Base-by-base conservation (phyloP, 2,888 invertebrate species). In the Drosophila prostipennis region DNA sequence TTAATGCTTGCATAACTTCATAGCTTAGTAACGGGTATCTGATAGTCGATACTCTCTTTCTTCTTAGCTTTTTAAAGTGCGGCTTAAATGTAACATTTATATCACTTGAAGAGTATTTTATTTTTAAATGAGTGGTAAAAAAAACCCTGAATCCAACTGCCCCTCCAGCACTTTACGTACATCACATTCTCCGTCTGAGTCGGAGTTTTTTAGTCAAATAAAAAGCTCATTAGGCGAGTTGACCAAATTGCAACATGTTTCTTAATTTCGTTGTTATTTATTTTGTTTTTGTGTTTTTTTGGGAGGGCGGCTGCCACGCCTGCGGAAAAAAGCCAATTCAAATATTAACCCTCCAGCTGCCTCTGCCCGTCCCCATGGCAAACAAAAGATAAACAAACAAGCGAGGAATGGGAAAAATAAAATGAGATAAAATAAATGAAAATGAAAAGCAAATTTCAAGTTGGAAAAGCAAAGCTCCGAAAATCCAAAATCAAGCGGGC, bases 161-260 rank as follows among this genome's bases (percentile, higher is more conserved):
- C 42, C 60, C 45, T 64, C 6, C 10, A 19, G 60, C 14, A 19
- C 26, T 60, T 46, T 39, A 37, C 37, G 19, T 29, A 36, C n/a
- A 36, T 13, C 26, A 37, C n/a, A 59, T 59, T 60, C 60, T 32
- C 46, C 13, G 23, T 2, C 42, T 11, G 64, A 45, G 49, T 63
- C 42, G 6, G 64, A 45, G 49, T 63, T 36, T 55, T 55, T 37
- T 40, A 55, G 75, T 72, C 86, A 72, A 87, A 81, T 87, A 85
- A 87, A 81, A 87, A 85, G 84, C 87, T 82, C 89, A 82, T 82
- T 88, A 88, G 87, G 71, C 80, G 57, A 78, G 70, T 70, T 82
- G 77, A 55, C 87, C 88, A 68, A 79, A 86, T 82, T 88, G 80
- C 88, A 82, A 85, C 88, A 76, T 56, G 48, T 64, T 64, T 55